A percentile compares a stretch with the other conserved stretches of the same genome.
These are phyloP conservation scores for Sympetrum striolatum DNA, from an alignment of 2,888 invertebrate species.

Conservation along the genomic window DNA sequence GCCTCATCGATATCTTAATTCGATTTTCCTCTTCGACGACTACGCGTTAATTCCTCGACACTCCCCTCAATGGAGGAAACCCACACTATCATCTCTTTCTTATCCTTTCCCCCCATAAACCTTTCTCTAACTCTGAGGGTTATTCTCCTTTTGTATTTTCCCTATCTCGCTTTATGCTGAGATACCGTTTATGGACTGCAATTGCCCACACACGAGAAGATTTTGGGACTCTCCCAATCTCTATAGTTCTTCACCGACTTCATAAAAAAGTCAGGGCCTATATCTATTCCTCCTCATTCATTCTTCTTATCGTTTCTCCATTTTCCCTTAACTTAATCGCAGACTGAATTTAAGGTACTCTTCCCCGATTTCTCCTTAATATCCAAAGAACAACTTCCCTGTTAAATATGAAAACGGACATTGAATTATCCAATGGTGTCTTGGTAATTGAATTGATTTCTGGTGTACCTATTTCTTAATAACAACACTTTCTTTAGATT, in stretches of 20 bases:
- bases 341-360: too few relatives aligned
- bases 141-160: neutral
- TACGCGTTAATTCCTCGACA: neutral
- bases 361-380: too few relatives aligned
- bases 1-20: conserved; percentile 29
- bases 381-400: too few relatives aligned
- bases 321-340: neutral
- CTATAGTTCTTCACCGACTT: neutral
- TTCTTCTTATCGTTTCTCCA: neutral
- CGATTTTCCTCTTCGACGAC: neutral
- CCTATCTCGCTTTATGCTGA: neutral
- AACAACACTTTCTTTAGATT: too few relatives aligned
- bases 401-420: too few relatives aligned
- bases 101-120: conserved; percentile 6
- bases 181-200: neutral
- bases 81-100: neutral
- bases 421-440: too few relatives aligned
- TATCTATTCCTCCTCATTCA: neutral
- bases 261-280: neutral
- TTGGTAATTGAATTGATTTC: too few relatives aligned
- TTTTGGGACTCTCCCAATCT: neutral
- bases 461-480: too few relatives aligned
- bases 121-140: neutral
- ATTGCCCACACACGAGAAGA: conserved; percentile 23
- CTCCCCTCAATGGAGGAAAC: neutral